Evolutionary conservation across 2,113 vertebrate species (phyloP).

Genomic region (Hippocampus guttulatus): DNA sequence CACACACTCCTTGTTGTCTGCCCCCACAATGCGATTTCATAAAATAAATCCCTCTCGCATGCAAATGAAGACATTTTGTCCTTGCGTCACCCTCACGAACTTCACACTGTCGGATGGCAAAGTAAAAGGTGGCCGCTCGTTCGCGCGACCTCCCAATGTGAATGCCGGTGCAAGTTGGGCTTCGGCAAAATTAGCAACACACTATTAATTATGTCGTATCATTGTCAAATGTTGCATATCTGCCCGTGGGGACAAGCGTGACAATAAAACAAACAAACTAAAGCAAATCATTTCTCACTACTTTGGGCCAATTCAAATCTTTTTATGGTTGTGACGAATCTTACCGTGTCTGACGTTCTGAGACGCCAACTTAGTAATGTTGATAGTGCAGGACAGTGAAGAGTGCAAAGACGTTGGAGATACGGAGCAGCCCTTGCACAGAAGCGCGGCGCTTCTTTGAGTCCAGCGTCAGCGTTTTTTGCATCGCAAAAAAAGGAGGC

Average conservation of each 20-base stretch:
- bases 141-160: constrained; percentile 51
- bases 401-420: no score
- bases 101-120: constrained; percentile 40
- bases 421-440: no score
- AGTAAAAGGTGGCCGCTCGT: constrained; percentile 57
- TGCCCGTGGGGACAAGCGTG: no score
- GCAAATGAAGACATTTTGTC: constrained; percentile 30
- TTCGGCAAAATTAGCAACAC: background rate
- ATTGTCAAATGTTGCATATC: background rate
- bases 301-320: background rate
- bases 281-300: background rate
- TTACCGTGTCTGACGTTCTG: no score
- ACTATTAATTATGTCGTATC: background rate
- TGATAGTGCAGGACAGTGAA: no score
- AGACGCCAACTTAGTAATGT: no score
- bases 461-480: no score
- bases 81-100: constrained; percentile 32
- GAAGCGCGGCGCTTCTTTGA: no score
- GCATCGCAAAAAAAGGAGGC: no score
- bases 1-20: constrained; percentile 4
- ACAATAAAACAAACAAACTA: no score
- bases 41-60: constrained; percentile 17
- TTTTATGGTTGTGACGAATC: no score
- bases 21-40: constrained; percentile 20
- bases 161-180: constrained; percentile 41